Conservation (phyloP, 30 jellyfish, hydroid and myxozoan species). For the Rhopilema esculentum region DNA sequence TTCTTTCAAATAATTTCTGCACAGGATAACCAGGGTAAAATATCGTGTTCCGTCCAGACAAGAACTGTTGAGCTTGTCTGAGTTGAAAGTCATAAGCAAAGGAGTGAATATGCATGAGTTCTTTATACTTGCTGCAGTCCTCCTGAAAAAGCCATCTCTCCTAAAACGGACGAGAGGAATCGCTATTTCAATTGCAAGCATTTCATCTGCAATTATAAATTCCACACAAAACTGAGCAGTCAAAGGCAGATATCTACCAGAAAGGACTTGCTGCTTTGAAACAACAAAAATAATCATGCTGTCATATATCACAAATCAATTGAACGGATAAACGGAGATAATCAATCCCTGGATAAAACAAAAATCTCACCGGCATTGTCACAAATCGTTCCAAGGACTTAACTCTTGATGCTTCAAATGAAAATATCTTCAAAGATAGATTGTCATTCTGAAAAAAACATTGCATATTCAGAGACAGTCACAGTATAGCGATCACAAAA, state of each 20-base stretch:
- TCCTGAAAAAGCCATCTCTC: slow-evolving; percentile 69
- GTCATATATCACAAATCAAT: too few species aligned
- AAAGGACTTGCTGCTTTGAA: too few species aligned
- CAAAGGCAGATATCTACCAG: too few species aligned
- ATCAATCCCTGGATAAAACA: too few species aligned
- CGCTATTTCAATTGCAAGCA: too few species aligned
- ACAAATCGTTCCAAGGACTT: slow-evolving; percentile 60
- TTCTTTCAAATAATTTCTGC: slow-evolving; percentile 68
- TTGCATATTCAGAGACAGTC: neutral
- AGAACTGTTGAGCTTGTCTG: slow-evolving; percentile 87
- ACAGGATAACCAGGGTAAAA: slow-evolving; percentile 90
- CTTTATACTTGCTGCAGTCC: slow-evolving; percentile 83
- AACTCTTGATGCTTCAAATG: slow-evolving; percentile 63
- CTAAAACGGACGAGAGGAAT: slow-evolving; percentile 18
- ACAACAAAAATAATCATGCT: too few species aligned
- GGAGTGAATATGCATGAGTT: slow-evolving; percentile 82
- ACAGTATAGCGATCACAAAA: too few species aligned
- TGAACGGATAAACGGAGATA: too few species aligned
- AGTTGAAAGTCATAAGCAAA: slow-evolving; percentile 92
- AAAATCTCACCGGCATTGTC: slow-evolving; percentile 69
- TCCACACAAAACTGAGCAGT: too few species aligned
- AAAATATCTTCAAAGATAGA: slow-evolving; percentile 66
- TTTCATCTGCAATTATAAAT: too few species aligned
- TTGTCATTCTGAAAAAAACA: slow-evolving; percentile 39
- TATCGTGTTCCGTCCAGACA: slow-evolving; percentile 88